These are phyloP conservation scores for Corvus hawaiiensis DNA, from an alignment of 2,113 vertebrate species.

Conservation along the genomic window DNA sequence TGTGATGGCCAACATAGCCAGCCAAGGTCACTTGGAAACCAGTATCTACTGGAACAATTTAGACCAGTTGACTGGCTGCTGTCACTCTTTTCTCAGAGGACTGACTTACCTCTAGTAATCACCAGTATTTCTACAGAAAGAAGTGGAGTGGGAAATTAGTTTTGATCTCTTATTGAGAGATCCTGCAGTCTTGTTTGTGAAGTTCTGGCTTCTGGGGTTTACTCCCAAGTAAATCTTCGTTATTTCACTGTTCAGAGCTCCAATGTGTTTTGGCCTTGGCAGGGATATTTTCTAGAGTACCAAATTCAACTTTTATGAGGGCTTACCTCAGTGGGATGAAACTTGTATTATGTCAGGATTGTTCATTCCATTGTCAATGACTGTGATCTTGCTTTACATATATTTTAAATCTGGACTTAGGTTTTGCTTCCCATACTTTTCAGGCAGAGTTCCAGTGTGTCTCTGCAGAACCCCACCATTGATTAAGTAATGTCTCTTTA, in stretches of 20 bases:
- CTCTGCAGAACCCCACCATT: neutral
- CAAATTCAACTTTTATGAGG: neutral
- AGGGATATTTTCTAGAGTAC: neutral
- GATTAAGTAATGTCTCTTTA: neutral
- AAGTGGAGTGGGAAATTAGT: neutral
- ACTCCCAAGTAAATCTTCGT: neutral
- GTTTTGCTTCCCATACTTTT: neutral
- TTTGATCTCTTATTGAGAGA: neutral
- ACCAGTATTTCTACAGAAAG: neutral
- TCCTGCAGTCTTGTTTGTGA: neutral
- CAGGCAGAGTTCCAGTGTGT: neutral
- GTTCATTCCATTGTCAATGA: neutral
- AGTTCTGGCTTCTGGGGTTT: neutral
- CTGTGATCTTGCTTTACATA: neutral
- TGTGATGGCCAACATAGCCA: neutral
- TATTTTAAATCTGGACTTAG: neutral
- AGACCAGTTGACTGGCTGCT: neutral
- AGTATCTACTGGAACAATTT: neutral
- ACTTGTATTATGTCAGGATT: neutral
- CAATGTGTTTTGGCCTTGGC: neutral
- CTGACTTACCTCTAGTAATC: neutral
- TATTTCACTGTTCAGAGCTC: neutral
- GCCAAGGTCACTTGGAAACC: neutral
- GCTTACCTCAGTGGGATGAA: neutral
- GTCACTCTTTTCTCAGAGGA: neutral